Percentiles rank a stretch among this genome's conserved stretches.
Conservation (phyloP, 1,140 invertebrate genomes). For the Lucilia cuprina region DNA sequence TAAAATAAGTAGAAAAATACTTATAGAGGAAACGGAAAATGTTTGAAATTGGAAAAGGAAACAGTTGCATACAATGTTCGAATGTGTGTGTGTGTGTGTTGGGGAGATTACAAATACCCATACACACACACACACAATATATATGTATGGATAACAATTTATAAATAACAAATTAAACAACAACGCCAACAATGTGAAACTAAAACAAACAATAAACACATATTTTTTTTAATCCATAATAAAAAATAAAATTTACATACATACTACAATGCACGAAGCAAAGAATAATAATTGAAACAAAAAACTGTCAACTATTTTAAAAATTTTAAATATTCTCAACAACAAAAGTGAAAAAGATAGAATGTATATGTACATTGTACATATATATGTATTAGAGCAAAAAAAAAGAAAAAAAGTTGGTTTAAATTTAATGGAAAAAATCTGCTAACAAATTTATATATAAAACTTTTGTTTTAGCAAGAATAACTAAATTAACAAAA, state of each 20-base stretch:
- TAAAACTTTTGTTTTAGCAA: too few species aligned
- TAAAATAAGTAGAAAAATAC: not conserved
- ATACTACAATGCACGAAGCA: too few species aligned
- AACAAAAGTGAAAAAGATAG: too few species aligned
- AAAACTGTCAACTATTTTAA: too few species aligned
- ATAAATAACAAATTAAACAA: not conserved
- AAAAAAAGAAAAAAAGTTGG: too few species aligned
- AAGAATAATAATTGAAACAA: too few species aligned
- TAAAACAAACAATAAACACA: not conserved
- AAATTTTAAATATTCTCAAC: too few species aligned
- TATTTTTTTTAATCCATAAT: not conserved
- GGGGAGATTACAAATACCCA: not conserved
- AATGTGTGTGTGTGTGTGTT: not conserved
- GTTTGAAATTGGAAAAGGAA: not conserved
- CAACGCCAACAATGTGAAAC: not conserved
- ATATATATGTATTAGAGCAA: too few species aligned
- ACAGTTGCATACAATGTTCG: not conserved
- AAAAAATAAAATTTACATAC: not conserved
- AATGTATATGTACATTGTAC: too few species aligned
- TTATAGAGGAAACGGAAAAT: not conserved
- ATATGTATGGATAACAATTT: not conserved
- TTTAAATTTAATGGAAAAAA: too few species aligned
- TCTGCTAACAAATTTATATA: too few species aligned
- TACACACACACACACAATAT: not conserved
- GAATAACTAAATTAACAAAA: too few species aligned